Evolutionary conservation across 2,888 invertebrate genomes (phyloP).

Genomic region (Latheticus oryzae): DNA sequence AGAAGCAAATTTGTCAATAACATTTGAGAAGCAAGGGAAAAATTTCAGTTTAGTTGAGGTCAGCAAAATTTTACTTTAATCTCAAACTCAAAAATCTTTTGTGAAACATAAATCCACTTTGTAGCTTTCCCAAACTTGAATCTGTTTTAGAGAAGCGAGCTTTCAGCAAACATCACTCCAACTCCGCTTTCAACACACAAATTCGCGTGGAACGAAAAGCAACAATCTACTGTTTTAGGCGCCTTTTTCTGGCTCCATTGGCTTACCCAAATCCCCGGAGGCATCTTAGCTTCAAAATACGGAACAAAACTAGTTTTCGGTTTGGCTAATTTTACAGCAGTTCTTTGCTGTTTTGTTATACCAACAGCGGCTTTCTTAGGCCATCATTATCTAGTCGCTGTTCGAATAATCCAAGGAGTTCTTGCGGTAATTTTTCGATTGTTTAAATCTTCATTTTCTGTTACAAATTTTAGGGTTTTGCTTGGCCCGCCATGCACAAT

Average conservation of each 20-base stretch:
- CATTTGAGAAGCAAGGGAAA: no score
- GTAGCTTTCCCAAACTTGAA: no score
- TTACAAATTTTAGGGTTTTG: conserved; percentile 67
- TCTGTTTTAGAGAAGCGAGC: no score
- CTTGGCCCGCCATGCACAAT: conserved; percentile 84
- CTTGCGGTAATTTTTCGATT: conserved; percentile 77
- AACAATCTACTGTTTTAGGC: conserved; percentile 70
- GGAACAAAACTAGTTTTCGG: conserved; percentile 81
- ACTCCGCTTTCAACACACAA: background rate
- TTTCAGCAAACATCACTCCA: background rate
- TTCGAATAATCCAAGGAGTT: conserved; percentile 77
- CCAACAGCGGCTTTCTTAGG: conserved; percentile 74
- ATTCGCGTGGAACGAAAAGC: conserved; percentile 71
- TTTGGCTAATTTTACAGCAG: conserved; percentile 72
- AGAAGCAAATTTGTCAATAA: no score
- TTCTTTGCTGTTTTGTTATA: conserved; percentile 74
- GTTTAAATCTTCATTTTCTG: no score
- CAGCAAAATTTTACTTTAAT: no score
- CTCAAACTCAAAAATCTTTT: no score
- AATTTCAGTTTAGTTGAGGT: no score
- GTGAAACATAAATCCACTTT: no score
- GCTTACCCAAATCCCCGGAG: conserved; percentile 79
- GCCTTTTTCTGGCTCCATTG: conserved; percentile 82
- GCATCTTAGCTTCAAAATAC: conserved; percentile 74
- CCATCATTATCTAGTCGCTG: conserved; percentile 68